Evolutionary conservation across 2,113 vertebrate genomes (phyloP), one percentile per base, ranked within the genome.

Genomic region (Bubo bubo): DNA sequence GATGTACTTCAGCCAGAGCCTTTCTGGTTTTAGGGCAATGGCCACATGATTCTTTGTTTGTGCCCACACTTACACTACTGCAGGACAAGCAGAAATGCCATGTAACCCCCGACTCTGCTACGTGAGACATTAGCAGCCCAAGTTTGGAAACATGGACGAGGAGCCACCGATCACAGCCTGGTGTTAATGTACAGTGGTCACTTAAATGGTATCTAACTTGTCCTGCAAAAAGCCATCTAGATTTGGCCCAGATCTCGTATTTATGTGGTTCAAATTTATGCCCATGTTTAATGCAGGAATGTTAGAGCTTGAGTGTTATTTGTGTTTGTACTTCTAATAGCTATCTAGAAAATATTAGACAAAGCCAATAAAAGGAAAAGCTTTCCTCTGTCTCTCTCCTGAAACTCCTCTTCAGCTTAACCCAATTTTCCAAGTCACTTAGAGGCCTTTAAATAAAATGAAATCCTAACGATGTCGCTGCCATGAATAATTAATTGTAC

Each of bases 401-500:
- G 95, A 98, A 98, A 97, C 98, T 98, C 97, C 89, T 97, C 93
- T 96, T 95, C 88, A 86, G 95, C 93, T 97, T 99, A 99, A 99
- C 98, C 98, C 97, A 99, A 99, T 99, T 99, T 99, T 97, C 97
- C 95, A 97, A 98, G 98, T 98, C 98, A 99, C 98, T 99, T 98
- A 98, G 97, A 98, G 98, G 97, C 98, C 97, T 96, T 97, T 98
- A 99, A 99, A 99, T 97, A 97, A 99, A 99, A 99, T 99, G 98
- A 99, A 99, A 98, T 97, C 98, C 98, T 99, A 98, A 99, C 97
- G 98, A 99, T 98, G 99, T 98, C 88, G 90, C 98, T 99, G 98
- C 98, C 99, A 99, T 99, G 99, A 99, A 99, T 99, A 99, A 99
- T 99, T 99, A 99, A 99, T 99, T 98, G 98, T 98, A 97, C 97